Base-by-base conservation (phyloP, 1,140 invertebrate species). In the Olivierus martensii region DNA sequence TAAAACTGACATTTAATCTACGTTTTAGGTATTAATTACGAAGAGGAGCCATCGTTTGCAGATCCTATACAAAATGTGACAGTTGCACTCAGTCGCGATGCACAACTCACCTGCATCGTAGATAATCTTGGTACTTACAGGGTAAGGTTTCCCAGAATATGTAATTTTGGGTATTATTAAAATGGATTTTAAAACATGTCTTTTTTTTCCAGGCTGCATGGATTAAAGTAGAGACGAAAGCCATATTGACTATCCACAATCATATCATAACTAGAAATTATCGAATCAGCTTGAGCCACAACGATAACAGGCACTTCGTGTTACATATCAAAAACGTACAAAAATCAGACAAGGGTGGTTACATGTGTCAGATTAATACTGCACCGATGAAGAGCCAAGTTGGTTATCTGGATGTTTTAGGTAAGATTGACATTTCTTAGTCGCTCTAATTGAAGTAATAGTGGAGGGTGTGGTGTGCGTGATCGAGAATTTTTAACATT, bases 281-380 rank as follows among this genome's bases (percentile, higher is more conserved):
- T 12, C 74, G 88, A 53, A 91, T 90, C 69, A 59, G 55, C 36
- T 83, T 92, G 11, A 86, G 84, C 3, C 84, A 88, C 65, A 87
- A 89, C 69, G 88, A 87, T 68, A 86, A 88, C 59, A 87, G 87
- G 70, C 89, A 87, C 14, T 93, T 87, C 87, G 70, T 87, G 44
- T 76, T 91, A 62, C 86, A 90, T 72, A 90, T 91, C 64, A 82
- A 78, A 56, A 84, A 90, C 62, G 85, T 92, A 34, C 82, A 88
- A 57, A 82, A 91, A 69, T 84, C 84, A 63, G 90, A 95, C 71
- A 81, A 83, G 59, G 90, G 90, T 28, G 77, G 83, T 28, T 70
- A 69, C 59, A 70, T 68, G 67, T 91, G 87, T 68, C 87, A 90
- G 69, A 80, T 91, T 58, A 91, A 91, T 67, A 90, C 87, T 6